These are phyloP conservation scores for Kryptolebias ocellatus DNA, from an alignment of 2,797 vertebrate genomes.

Conservation along the genomic window DNA sequence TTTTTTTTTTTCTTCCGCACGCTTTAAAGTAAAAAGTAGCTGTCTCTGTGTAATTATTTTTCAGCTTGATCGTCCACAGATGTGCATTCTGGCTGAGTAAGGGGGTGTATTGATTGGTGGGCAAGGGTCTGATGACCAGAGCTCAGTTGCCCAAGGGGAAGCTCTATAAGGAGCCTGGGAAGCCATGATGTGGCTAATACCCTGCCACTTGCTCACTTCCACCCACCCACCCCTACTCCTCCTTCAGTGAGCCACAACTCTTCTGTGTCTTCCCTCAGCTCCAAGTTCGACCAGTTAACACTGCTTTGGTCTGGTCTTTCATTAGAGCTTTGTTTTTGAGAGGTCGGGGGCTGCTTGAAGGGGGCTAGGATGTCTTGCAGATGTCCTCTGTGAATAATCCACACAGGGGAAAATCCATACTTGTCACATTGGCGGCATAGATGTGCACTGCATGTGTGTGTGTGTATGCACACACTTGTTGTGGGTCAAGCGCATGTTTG, in stretches of 20 bases:
- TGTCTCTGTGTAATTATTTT: constrained; percentile 81
- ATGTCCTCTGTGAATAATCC: constrained; percentile 85
- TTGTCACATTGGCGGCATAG: constrained; percentile 80
- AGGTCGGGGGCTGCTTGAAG: constrained; percentile 68
- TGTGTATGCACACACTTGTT: constrained; percentile 17
- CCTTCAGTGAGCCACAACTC: constrained; percentile 68
- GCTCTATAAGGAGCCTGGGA: constrained; percentile 77
- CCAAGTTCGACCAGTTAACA: constrained; percentile 67
- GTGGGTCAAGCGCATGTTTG: constrained; percentile 68
- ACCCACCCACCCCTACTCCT: constrained; percentile 10
- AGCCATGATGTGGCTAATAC: constrained; percentile 84
- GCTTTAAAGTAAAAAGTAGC: constrained; percentile 74
- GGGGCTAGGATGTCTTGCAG: constrained; percentile 73
- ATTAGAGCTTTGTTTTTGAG: constrained; percentile 75
- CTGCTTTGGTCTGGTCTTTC: constrained; percentile 68
- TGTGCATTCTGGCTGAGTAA: constrained; percentile 68
- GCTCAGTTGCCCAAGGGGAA: constrained; percentile 69
- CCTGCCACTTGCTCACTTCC: constrained; percentile 77
- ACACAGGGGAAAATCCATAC: constrained; percentile 83
- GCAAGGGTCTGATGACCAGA: constrained; percentile 78
- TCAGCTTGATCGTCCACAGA: constrained; percentile 79
- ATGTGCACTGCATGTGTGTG: constrained; percentile 31
- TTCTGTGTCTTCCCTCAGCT: constrained; percentile 61
- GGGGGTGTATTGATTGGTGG: constrained; percentile 76
- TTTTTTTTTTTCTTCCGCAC: constrained; percentile 43